Base-by-base conservation (phyloP, 2,797 vertebrate genomes). In the Sparus aurata region DNA sequence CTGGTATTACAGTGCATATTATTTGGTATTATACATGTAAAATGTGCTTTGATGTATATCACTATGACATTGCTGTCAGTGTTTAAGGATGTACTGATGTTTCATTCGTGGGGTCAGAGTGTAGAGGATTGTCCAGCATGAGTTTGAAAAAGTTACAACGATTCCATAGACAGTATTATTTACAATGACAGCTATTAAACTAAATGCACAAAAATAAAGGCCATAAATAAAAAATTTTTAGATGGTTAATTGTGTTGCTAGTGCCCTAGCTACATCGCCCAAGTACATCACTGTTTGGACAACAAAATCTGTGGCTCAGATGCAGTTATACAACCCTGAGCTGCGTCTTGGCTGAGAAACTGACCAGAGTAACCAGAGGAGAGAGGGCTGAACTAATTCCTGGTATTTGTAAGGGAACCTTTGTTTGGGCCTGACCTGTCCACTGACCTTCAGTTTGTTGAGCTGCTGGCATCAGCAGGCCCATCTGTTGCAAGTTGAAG, bases 351-450 rank as follows among this genome's bases (percentile, higher is more conserved):
- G 57, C 64, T 67, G 20, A 77, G 72, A 82, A 75, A 74, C 80
- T 79, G 77, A 86, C 84, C 85, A 76, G 67, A 79, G 81, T 89
- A 91, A 88, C 86, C 82, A 88, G 85, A 87, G 90, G 85, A 94
- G 89, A 90, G 85, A 78, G 83, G 68, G 74, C 86, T 75, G 67
- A 89, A 92, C 93, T 93, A 89, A 94, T 89, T 92, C 85, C 88
- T 93, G 93, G 89, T 90, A 90, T 96, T 93, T 94, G 93, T 92
- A 93, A 92, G 93, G 91, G 90, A 93, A 94, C 91, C 93, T 95
- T 95, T 96, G 95, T 96, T 94, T 89, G 22, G 75, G 85, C 75
- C 84, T 95, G 95, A 96, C 95, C 93, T 88, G 85, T 91, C 89
- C 90, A 75, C 92, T 96, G 95, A 96, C 93, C 95, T 93, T 79